Conservation (phyloP, 2,888 invertebrate species). For the Nymphalis c-album region DNA sequence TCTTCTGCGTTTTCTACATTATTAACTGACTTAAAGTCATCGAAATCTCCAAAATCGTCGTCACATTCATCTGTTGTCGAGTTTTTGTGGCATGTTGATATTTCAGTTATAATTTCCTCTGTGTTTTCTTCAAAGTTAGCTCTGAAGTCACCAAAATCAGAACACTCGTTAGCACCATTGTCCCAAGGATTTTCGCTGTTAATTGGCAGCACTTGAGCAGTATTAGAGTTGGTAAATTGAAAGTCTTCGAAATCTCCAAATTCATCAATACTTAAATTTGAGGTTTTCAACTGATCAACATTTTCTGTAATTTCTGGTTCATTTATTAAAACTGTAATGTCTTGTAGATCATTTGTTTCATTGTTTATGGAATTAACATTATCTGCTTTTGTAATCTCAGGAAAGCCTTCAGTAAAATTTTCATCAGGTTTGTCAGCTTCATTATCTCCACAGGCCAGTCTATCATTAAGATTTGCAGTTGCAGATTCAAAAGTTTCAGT, state of each 20-base stretch:
- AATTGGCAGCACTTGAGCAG: constrained; percentile 45
- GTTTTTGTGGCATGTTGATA: constrained; percentile 16
- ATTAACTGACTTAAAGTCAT: constrained; percentile 72
- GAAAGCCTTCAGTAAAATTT: constrained; percentile 16
- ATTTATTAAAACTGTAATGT: constrained; percentile 40
- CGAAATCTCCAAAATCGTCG: constrained; percentile 82
- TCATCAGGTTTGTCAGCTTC: constrained; percentile 29
- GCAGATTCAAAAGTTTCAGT: constrained; percentile 1
- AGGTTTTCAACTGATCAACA: constrained; percentile 12
- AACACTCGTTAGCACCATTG: constrained; percentile 47
- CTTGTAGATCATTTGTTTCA: constrained; percentile 19
- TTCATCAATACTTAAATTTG: constrained; percentile 34
- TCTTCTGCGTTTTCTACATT: constrained; percentile 40
- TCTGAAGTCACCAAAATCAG: constrained; percentile 64
- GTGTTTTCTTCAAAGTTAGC: constrained; percentile 59
- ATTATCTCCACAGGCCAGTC: constrained; percentile 26
- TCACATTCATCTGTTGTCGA: constrained; percentile 51
- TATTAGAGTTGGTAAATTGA: constrained; percentile 58
- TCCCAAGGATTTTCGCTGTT: constrained; percentile 67
- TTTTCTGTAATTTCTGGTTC: constrained; percentile 49
- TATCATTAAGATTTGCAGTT: constrained; percentile 14
- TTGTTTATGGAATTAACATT: constrained; percentile 23
- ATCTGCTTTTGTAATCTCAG: constrained; percentile 19
- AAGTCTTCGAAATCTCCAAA: constrained; percentile 81
- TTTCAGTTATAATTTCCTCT: constrained; percentile 34